phyloP scores from a whole-genome alignment of 2,113 vertebrate species.

The Martes martes region DNA sequence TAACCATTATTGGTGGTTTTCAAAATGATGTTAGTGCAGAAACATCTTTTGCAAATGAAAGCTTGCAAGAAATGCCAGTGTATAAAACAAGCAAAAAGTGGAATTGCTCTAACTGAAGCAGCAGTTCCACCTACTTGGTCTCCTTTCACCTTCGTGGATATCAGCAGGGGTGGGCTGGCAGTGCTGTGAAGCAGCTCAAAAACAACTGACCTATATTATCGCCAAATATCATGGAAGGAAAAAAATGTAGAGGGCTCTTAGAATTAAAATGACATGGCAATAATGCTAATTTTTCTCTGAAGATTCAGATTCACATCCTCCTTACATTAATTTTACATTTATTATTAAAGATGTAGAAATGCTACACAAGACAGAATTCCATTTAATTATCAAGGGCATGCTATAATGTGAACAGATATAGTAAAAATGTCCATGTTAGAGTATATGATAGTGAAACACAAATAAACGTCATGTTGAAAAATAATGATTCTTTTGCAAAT shows the following conservation, averaged over 20 bases:
- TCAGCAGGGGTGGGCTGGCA: neutral
- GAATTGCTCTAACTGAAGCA: neutral
- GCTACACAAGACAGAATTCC: neutral
- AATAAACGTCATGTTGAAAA: neutral
- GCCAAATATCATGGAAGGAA: neutral
- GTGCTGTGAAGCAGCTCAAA: neutral
- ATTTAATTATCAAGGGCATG: neutral
- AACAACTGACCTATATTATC: neutral
- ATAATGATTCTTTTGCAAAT: neutral
- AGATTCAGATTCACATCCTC: neutral
- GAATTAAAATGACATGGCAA: neutral
- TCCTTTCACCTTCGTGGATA: neutral
- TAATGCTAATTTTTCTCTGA: neutral
- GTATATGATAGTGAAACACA: neutral
- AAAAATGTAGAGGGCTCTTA: neutral
- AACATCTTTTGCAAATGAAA: conserved; percentile 12
- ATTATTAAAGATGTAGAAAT: conserved; percentile 19
- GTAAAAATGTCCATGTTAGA: neutral
- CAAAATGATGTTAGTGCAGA: neutral
- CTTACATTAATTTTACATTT: neutral
- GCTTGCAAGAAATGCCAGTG: neutral
- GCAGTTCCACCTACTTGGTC: neutral
- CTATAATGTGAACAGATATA: neutral
- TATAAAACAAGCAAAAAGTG: neutral
- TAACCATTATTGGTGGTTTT: neutral